Conservation (phyloP, 2,113 vertebrate species). For the Brachyistius frenatus region DNA sequence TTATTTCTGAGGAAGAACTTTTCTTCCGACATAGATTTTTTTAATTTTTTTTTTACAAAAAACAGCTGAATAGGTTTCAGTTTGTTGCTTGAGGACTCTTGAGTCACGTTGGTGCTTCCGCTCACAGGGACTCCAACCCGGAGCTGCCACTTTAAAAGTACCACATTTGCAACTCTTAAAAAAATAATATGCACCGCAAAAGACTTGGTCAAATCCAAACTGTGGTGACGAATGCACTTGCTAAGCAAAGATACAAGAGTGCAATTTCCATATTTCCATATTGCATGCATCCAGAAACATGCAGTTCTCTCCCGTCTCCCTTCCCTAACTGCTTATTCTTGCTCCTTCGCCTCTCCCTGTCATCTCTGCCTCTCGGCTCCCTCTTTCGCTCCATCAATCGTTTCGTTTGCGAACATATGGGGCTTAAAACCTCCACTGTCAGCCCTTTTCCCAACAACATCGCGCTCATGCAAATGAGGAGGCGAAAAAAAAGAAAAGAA, state of each 20-base stretch:
- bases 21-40: conserved; percentile 24
- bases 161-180: conserved; percentile 44
- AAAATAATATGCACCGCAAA: conserved; percentile 26
- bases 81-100: conserved; percentile 56
- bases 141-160: conserved; percentile 24
- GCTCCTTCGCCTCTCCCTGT: conserved; percentile 51
- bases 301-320: conserved; percentile 45
- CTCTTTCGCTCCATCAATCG: conserved; percentile 68
- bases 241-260: conserved; percentile 57
- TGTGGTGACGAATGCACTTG: conserved; percentile 56
- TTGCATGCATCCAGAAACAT: conserved; percentile 55
- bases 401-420: conserved; percentile 76
- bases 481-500: conserved; percentile 39
- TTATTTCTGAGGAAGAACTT: conserved; percentile 39
- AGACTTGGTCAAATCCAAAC: conserved; percentile 49
- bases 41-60: neutral
- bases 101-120: neutral
- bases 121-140: conserved; percentile 14
- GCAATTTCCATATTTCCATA: conserved; percentile 66
- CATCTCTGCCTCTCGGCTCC: conserved; percentile 63
- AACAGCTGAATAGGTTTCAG: conserved; percentile 54
- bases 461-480: conserved; percentile 75
- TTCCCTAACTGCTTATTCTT: conserved; percentile 58
- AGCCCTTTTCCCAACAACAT: conserved; percentile 72
- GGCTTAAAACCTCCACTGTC: conserved; percentile 74